Evolutionary conservation across 2,797 vertebrate genomes (phyloP).

Genomic region (Xyrichtys novacula): DNA sequence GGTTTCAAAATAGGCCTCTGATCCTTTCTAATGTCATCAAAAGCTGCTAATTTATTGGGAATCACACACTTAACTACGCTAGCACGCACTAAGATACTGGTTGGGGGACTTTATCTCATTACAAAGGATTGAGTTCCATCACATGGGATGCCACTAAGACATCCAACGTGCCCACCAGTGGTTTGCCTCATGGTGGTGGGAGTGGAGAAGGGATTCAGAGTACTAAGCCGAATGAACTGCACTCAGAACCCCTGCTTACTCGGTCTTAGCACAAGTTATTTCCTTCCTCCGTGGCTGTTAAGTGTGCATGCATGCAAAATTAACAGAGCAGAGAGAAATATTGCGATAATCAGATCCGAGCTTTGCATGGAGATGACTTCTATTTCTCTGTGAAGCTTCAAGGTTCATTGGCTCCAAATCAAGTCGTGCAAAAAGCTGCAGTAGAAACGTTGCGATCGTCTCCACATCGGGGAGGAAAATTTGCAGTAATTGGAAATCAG

Average conservation of each 20-base stretch:
- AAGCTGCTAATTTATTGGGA: slow-evolving; percentile 67
- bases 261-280: slow-evolving; percentile 21
- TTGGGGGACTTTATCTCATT: slow-evolving; percentile 64
- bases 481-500: slow-evolving; percentile 62
- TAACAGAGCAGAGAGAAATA: slow-evolving; percentile 12
- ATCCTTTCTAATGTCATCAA: slow-evolving; percentile 64
- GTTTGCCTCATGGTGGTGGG: slow-evolving; percentile 52
- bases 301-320: slow-evolving; percentile 18
- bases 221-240: slow-evolving; percentile 46
- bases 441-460: background rate
- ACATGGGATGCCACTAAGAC: slow-evolving; percentile 49
- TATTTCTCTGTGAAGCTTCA: slow-evolving; percentile 4
- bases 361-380: slow-evolving; percentile 23
- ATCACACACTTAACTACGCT: slow-evolving; percentile 38
- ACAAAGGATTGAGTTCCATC: slow-evolving; percentile 53
- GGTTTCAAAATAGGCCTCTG: slow-evolving; percentile 49
- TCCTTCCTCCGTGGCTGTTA: slow-evolving; percentile 27
- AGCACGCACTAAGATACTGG: slow-evolving; percentile 35
- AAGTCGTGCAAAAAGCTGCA: background rate
- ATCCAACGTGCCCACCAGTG: slow-evolving; percentile 43
- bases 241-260: slow-evolving; percentile 21
- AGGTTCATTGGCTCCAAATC: slow-evolving; percentile 18
- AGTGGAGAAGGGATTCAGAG: slow-evolving; percentile 30
- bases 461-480: slow-evolving; percentile 41
- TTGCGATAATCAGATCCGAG: slow-evolving; percentile 36